phyloP scores from a whole-genome alignment of 2,113 vertebrate genomes.

The Maylandia zebra region DNA sequence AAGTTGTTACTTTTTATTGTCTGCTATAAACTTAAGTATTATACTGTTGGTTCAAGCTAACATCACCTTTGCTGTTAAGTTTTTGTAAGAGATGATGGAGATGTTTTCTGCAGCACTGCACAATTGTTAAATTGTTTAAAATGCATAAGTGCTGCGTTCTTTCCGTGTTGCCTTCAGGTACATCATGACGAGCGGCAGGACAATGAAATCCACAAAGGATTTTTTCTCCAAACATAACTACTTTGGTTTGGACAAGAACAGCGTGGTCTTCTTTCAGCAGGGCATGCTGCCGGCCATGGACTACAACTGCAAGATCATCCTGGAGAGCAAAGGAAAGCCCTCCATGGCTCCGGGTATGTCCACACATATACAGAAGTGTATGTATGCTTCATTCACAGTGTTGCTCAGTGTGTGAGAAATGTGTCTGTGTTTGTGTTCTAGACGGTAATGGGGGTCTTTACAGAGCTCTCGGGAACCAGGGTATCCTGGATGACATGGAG shows the following conservation, averaged over 20 bases:
- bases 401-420: neutral
- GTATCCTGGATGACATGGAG: constrained; percentile 85
- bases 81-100: neutral
- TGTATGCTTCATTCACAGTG: fast-evolving
- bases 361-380: neutral
- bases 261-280: constrained; percentile 91
- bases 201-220: constrained; percentile 84
- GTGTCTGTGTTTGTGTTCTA: constrained; percentile 43
- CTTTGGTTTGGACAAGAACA: constrained; percentile 84
- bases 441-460: constrained; percentile 97
- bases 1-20: neutral
- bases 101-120: neutral
- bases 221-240: constrained; percentile 83
- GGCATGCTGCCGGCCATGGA: constrained; percentile 97
- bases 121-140: neutral
- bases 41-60: neutral
- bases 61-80: neutral
- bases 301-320: constrained; percentile 85
- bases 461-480: constrained; percentile 81
- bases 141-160: neutral
- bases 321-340: constrained; percentile 86
- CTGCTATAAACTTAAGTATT: neutral
- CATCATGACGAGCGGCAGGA: constrained; percentile 96
- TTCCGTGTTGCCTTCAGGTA: constrained; percentile 75
- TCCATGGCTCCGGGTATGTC: constrained; percentile 90